Conservation (phyloP, 2,888 invertebrate species). For the Monoplex corrugatus region DNA sequence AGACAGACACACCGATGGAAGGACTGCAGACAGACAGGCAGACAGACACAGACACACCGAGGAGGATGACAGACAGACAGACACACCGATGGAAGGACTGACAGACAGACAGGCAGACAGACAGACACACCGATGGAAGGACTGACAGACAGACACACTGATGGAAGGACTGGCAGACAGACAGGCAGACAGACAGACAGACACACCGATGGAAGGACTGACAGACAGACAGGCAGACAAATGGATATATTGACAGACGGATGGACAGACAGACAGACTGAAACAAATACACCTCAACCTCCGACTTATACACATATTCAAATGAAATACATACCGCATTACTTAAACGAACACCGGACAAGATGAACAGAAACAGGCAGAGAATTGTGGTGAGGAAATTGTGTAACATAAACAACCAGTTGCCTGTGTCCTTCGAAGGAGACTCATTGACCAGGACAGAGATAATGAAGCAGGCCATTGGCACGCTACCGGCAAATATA, state of each 20-base stretch:
- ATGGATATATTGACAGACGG: background rate
- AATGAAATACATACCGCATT: background rate
- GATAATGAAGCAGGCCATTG: background rate
- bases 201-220: background rate
- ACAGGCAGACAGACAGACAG: background rate
- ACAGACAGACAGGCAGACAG: too few relatives aligned
- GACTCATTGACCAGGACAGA: background rate
- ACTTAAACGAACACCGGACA: background rate
- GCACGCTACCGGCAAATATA: background rate
- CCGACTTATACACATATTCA: background rate
- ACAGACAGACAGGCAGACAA: too few relatives aligned
- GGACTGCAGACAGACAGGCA: too few relatives aligned
- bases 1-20: too few relatives aligned
- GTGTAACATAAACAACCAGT: background rate
- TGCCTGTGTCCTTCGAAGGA: background rate
- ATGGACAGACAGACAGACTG: background rate
- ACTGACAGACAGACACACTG: too few relatives aligned
- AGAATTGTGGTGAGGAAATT: background rate
- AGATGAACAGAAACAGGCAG: background rate
- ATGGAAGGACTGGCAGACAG: background rate
- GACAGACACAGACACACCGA: too few relatives aligned
- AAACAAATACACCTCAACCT: background rate
- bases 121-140: too few relatives aligned
- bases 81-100: too few relatives aligned
- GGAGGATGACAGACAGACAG: too few relatives aligned